Conservation (phyloP, 2,888 invertebrate genomes). For the Pachymerium ferrugineum region DNA sequence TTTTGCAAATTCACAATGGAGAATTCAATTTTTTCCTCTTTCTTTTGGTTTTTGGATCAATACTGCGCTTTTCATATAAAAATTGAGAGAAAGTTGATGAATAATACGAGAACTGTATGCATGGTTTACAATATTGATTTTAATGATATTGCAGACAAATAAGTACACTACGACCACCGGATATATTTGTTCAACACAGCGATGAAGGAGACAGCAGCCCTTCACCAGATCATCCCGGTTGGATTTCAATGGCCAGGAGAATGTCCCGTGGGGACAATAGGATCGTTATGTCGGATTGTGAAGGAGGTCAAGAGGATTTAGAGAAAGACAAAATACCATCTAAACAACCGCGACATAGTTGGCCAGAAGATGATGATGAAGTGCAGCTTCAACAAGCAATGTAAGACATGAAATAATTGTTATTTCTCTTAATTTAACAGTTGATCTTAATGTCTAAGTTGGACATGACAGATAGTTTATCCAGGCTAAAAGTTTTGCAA, state of each 20-base stretch:
- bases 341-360: not conserved
- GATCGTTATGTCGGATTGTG: not conserved
- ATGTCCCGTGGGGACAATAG: slow-evolving; percentile 9
- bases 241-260: not conserved
- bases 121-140: no score
- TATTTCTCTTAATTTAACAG: no score
- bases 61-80: no score
- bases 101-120: no score
- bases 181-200: not conserved
- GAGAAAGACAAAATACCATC: not conserved
- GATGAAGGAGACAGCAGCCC: slow-evolving; percentile 10
- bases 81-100: no score
- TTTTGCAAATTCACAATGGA: no score
- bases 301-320: not conserved
- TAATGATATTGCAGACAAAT: slow-evolving; percentile 11
- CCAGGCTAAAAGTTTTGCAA: no score
- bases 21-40: no score
- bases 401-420: no score
- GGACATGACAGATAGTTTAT: no score
- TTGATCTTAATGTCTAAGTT: no score
- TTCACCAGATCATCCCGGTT: not conserved
- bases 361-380: slow-evolving; percentile 12
- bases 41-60: no score
- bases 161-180: not conserved
- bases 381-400: not conserved